Evolutionary conservation across 2,113 vertebrate genomes (phyloP).

Genomic region (Triplophysa dalaica): DNA sequence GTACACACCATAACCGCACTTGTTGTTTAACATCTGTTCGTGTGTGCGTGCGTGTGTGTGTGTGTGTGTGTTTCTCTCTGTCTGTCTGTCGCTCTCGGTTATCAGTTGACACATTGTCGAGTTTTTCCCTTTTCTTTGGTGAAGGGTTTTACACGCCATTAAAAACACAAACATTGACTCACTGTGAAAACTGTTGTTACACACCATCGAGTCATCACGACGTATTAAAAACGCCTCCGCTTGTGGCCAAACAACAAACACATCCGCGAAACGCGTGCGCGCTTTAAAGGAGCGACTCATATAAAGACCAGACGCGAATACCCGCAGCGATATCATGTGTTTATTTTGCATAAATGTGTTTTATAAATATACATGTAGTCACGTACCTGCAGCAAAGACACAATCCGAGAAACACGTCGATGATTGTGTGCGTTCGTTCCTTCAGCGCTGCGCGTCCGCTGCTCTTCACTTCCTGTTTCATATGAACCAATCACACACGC

Average conservation of each 20-base stretch:
- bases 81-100: too few relatives aligned
- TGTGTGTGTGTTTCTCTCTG: too few relatives aligned
- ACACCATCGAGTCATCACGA: background rate
- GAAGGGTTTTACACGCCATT: too few relatives aligned
- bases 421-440: too few relatives aligned
- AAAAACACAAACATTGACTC: too few relatives aligned
- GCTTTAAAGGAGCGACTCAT: background rate
- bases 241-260: background rate
- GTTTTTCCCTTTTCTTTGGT: too few relatives aligned
- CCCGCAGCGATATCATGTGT: background rate
- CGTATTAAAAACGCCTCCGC: background rate
- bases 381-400: background rate
- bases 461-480: conserved; percentile 27
- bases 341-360: background rate
- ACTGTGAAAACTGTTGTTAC: too few relatives aligned
- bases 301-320: too few relatives aligned
- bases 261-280: background rate
- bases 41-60: too few relatives aligned
- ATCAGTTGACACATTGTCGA: too few relatives aligned
- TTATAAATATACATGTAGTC: background rate
- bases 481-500: background rate
- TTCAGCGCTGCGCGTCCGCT: background rate
- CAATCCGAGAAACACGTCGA: background rate
- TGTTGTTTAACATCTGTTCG: too few relatives aligned
- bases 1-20: too few relatives aligned